Evolutionary conservation across 2,797 vertebrate species (phyloP).

Genomic region (Aulostomus chinensis): DNA sequence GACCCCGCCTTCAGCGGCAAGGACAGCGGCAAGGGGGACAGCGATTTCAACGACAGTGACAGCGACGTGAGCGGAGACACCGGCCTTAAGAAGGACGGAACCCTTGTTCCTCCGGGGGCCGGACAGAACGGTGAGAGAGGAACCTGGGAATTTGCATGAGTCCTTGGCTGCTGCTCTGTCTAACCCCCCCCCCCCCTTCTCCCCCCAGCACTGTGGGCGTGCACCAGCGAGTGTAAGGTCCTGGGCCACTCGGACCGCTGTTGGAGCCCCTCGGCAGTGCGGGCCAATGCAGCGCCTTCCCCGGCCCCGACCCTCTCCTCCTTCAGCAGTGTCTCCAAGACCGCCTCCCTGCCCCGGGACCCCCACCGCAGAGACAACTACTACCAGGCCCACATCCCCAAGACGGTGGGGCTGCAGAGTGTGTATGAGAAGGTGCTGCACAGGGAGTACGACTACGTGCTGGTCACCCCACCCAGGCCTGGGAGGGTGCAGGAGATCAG

Average conservation of each 20-base stretch:
- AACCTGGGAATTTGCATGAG: too few species aligned
- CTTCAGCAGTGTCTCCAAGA: slow-evolving; percentile 86
- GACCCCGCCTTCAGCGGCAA: slow-evolving; percentile 96
- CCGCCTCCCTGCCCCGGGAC: slow-evolving; percentile 90
- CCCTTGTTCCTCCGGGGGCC: slow-evolving; percentile 57
- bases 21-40: slow-evolving; percentile 97
- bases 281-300: slow-evolving; percentile 79
- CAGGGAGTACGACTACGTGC: slow-evolving; percentile 89
- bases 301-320: slow-evolving; percentile 80
- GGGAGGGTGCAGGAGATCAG: slow-evolving; percentile 87
- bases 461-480: slow-evolving; percentile 86
- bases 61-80: slow-evolving; percentile 92
- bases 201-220: slow-evolving; percentile 90
- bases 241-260: slow-evolving; percentile 97
- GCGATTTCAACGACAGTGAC: slow-evolving; percentile 97
- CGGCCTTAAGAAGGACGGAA: slow-evolving; percentile 88
- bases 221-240: slow-evolving; percentile 95
- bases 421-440: slow-evolving; percentile 96
- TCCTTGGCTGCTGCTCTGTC: neutral
- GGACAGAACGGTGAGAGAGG: slow-evolving; percentile 86
- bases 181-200: neutral
- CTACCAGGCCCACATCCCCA: slow-evolving; percentile 94
- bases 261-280: slow-evolving; percentile 91
- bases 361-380: slow-evolving; percentile 90
- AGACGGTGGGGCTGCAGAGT: slow-evolving; percentile 92